A percentile compares a stretch with the other conserved stretches of the same genome.
Evolutionary conservation across 2,113 vertebrate genomes (phyloP).

Genomic region (Hippocampus barbouri): DNA sequence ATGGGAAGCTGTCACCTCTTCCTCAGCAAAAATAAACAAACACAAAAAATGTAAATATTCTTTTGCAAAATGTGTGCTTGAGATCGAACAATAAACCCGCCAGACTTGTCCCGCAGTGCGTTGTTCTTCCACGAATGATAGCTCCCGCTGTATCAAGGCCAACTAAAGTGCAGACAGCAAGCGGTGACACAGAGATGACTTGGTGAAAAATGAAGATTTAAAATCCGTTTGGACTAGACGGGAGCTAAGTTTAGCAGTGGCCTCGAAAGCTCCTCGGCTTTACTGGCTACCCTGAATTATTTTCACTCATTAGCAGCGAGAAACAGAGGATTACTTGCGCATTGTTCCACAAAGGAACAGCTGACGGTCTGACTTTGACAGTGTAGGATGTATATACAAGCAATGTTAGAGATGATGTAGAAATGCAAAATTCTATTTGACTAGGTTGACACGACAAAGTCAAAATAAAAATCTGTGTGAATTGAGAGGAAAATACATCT

Average conservation of each 20-base stretch:
- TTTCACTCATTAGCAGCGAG: background rate
- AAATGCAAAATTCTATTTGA: background rate
- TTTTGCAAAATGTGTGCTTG: background rate
- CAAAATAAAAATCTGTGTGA: too few species aligned
- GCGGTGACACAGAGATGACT: background rate
- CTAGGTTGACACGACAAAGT: background rate
- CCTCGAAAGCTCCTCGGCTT: background rate
- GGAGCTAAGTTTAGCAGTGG: slow-evolving; percentile 1
- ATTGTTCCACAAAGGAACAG: background rate
- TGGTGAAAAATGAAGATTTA: slow-evolving; percentile 1
- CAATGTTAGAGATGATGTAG: background rate
- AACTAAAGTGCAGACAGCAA: background rate
- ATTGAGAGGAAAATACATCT: too few species aligned
- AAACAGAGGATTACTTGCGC: slow-evolving; percentile 18
- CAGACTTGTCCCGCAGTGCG: background rate
- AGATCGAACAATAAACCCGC: background rate
- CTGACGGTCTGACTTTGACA: background rate
- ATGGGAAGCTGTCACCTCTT: background rate
- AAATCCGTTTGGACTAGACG: background rate
- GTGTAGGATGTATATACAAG: background rate
- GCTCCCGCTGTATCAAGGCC: background rate
- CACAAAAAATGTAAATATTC: background rate
- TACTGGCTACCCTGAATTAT: background rate
- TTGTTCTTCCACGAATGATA: background rate
- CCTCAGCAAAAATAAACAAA: background rate